phyloP scores from a whole-genome alignment of 2,113 vertebrate genomes.

The Albula glossodonta region DNA sequence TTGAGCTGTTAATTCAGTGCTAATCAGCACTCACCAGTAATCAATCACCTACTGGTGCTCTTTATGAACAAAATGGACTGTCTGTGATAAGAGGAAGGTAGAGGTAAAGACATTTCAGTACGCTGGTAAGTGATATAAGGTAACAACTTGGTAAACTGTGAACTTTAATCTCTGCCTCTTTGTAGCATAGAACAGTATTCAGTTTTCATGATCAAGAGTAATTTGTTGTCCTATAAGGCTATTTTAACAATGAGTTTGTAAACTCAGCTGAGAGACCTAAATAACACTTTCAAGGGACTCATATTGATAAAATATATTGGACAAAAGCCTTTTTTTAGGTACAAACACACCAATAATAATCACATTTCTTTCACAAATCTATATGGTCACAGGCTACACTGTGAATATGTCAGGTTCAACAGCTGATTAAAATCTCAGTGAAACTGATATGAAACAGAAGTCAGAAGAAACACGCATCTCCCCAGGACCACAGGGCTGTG shows the following conservation, averaged over 20 bases:
- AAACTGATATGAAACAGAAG: background rate
- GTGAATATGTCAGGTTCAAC: no score
- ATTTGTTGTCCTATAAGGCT: background rate
- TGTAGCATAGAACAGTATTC: background rate
- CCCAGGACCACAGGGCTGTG: background rate
- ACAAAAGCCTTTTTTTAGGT: background rate
- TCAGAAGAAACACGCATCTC: background rate
- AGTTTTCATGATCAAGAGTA: no score
- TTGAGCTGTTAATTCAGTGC: no score
- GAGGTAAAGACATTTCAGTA: background rate
- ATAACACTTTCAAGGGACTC: background rate
- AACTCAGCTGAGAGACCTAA: background rate
- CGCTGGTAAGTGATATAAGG: no score
- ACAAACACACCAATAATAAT: background rate
- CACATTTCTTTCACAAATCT: background rate
- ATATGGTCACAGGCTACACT: background rate
- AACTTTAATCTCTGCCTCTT: background rate
- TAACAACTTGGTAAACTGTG: background rate
- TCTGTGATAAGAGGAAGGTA: background rate
- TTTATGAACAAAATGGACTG: background rate
- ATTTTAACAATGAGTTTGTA: background rate
- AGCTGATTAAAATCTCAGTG: background rate
- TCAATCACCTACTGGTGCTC: no score
- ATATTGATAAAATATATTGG: background rate
- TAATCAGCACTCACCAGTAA: no score